Percentiles rank a stretch among this genome's conserved stretches.
These are phyloP conservation scores for Corythaixoides concolor DNA, from an alignment of 2,113 vertebrate species.

Conservation along the genomic window DNA sequence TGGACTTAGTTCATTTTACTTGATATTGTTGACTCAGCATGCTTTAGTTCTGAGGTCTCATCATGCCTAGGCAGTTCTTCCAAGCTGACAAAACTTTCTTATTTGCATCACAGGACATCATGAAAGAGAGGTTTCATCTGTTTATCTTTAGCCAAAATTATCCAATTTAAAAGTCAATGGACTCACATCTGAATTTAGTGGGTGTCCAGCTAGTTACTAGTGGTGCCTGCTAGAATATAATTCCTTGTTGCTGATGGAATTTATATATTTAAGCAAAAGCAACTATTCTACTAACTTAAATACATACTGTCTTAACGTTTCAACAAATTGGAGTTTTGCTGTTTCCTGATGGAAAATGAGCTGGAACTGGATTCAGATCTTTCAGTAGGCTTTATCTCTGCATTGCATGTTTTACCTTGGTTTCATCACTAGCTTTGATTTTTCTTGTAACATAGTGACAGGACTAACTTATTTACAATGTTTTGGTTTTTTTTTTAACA, in stretches of 20 bases:
- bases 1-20: background rate
- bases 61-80: background rate
- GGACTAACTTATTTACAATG: background rate
- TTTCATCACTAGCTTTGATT: background rate
- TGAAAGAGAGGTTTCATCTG: background rate
- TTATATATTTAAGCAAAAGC: background rate
- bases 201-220: background rate
- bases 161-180: background rate
- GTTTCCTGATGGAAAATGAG: background rate
- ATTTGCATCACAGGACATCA: background rate
- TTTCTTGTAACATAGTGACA: background rate
- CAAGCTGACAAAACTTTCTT: background rate
- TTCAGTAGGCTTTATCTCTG: background rate
- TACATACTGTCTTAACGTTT: background rate
- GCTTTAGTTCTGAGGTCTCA: background rate
- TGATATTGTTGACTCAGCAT: background rate
- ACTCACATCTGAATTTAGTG: background rate
- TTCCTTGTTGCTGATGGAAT: background rate
- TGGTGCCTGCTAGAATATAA: background rate
- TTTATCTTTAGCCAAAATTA: background rate
- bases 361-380: background rate
- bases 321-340: background rate
- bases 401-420: background rate
- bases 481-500: too few relatives aligned
- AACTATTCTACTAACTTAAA: background rate